Evolutionary conservation across 2,797 vertebrate species (phyloP), one percentile per base, ranked within the genome.

Genomic region (Chaenodraco wilsoni): DNA sequence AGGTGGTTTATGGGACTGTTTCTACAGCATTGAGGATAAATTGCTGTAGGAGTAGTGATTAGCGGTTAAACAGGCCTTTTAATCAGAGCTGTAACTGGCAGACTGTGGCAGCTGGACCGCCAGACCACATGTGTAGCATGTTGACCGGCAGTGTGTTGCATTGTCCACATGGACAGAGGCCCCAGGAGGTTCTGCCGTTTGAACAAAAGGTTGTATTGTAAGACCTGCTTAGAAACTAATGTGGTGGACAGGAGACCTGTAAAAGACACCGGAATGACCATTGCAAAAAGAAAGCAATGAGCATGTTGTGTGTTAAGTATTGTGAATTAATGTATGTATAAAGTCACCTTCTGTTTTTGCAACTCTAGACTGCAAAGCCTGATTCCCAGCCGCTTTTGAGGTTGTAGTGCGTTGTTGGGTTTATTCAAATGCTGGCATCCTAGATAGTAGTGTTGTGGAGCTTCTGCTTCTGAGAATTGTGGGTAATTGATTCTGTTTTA

Each of bases 81-180:
- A 87, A 91, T 88, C 84, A 86, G 76, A 59, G 79, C 60, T 90
- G 82, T 86, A 83, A 84, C 76, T 74, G 69, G 70, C 84, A 85
- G 75, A 86, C 83, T 87, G 83, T 67, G 79, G 70, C 67, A 72
- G 76, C 81, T 78, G 41, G 78, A 84, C 78, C 83, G 88, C 69
- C 72, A 66, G 60, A 77, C 66, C 67, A 80, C 65, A 50, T 69
- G 76, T 50, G 64, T 69, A 60, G 59, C 81, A 60, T 82, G 70
- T 74, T 82, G 65, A 78, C 31, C 31, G 64, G 69, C 54, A 46
- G 71, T 76, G 74, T 64, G 13, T 46, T 43, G 72, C 71, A 74
- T 84, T 84, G 74, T 89, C 91, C 88, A 84, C 68, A 60, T 67
- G 23, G 60, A 65, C 70, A 72, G 71, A 84, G 74, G 79, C 74